Conservation (phyloP, 2,888 invertebrate genomes). For the Scaptomyza cyrtandrae region DNA sequence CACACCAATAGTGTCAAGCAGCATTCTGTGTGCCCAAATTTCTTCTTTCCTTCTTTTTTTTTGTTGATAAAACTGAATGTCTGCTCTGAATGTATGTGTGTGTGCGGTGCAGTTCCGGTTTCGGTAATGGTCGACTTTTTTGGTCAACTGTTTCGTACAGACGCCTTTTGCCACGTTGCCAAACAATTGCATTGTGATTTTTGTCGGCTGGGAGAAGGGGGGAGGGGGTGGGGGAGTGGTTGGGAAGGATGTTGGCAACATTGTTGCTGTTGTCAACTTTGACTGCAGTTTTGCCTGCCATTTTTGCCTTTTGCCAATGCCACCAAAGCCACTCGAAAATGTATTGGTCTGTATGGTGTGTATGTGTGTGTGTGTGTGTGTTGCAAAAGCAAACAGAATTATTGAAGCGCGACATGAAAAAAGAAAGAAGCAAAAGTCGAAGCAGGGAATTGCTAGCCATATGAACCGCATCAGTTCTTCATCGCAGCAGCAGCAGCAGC, state of each 20-base stretch:
- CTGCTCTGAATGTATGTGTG: slow-evolving; percentile 4
- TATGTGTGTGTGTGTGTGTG: slow-evolving; percentile 28
- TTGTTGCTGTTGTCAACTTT: slow-evolving; percentile 31
- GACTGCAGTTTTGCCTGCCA: slow-evolving; percentile 56
- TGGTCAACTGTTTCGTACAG: slow-evolving; percentile 24
- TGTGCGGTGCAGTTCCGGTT: slow-evolving; percentile 31
- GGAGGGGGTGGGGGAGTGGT: no score
- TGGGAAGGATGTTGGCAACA: not conserved
- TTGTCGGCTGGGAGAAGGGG: not conserved
- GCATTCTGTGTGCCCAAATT: not conserved
- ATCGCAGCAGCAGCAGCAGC: not conserved
- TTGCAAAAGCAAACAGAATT: slow-evolving; percentile 71
- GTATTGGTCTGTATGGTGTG: slow-evolving; percentile 28
- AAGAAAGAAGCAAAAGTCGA: slow-evolving; percentile 10
- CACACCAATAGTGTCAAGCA: slow-evolving; percentile 9
- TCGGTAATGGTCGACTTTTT: slow-evolving; percentile 36
- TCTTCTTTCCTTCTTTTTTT: no score
- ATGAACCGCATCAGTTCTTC: slow-evolving; percentile 21
- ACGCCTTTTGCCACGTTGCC: slow-evolving; percentile 30
- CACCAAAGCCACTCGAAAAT: slow-evolving; percentile 75
- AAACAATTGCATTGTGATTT: slow-evolving; percentile 76
- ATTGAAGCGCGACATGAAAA: slow-evolving; percentile 67
- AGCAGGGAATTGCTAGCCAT: slow-evolving; percentile 24
- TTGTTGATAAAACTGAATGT: no score
- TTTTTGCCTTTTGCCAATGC: slow-evolving; percentile 68